phyloP scores from a whole-genome alignment of 2,888 invertebrate genomes.

The Altica lythri region DNA sequence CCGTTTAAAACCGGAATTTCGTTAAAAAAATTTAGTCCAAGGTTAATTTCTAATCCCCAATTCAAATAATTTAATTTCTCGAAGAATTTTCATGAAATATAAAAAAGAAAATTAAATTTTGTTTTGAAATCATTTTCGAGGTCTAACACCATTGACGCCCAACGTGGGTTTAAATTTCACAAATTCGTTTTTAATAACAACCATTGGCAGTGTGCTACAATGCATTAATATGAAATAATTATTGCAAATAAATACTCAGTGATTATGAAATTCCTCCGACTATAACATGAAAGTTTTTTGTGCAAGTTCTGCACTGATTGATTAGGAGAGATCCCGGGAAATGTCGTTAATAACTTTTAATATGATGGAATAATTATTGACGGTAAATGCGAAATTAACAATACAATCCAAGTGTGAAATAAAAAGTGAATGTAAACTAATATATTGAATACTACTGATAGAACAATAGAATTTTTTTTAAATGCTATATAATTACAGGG shows the following conservation, averaged over 20 bases:
- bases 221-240: slow-evolving; percentile 13
- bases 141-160: too few species aligned
- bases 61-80: too few species aligned
- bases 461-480: slow-evolving; percentile 11
- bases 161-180: slow-evolving; percentile 1
- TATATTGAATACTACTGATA: neutral
- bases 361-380: slow-evolving; percentile 6
- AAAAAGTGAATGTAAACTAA: slow-evolving; percentile 21
- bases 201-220: too few species aligned
- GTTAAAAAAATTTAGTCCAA: too few species aligned
- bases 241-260: slow-evolving; percentile 19
- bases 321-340: slow-evolving; percentile 31
- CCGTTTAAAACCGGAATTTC: too few species aligned
- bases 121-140: too few species aligned
- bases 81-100: too few species aligned
- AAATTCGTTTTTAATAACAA: slow-evolving; percentile 8
- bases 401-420: slow-evolving; percentile 26
- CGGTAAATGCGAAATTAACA: slow-evolving; percentile 19
- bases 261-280: slow-evolving; percentile 29
- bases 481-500: neutral
- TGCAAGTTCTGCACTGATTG: slow-evolving; percentile 30
- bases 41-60: too few species aligned
- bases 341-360: slow-evolving; percentile 28
- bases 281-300: slow-evolving; percentile 30
- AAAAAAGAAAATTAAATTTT: too few species aligned